Base-by-base conservation (phyloP, 2,797 vertebrate genomes). In the Periophthalmus magnuspinnatus region DNA sequence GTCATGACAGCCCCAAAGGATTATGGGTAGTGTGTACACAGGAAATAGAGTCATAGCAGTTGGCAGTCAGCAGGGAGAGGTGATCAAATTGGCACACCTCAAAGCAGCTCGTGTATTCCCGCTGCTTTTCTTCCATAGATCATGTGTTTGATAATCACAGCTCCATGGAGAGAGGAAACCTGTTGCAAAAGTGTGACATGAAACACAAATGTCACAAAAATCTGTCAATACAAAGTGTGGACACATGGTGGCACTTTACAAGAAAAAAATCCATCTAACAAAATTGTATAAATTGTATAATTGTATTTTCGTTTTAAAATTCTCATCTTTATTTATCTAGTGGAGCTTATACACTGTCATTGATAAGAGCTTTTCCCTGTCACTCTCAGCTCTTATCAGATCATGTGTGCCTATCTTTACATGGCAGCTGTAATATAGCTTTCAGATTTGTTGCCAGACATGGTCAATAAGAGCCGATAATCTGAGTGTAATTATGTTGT, bases 371-470 rank as follows among this genome's bases (percentile, higher is more conserved):
- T 45, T 45, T 45, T 3, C 41, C 41, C 13, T 38, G 58, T 38
- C 58, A 38, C 58, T n/a, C 21, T 19, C 58, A 60, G 58, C 38
- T n/a, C 58, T 78, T 78, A 81, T 82, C 77, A 80, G 68, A 78
- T 81, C 33, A 69, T 77, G 78, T 41, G 32, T 0, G 1, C n/a
- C 45, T 75, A 77, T 79, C 70, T 24, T 68, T 50, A 19, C 62
- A 60, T 48, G 52, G 33, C 32, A 65, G 38, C 61, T 54, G 36
- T 33, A 32, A 68, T 62, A 59, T 63, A 60, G 65, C 65, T 56
- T 65, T 58, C 58, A 64, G 65, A 63, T 77, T 65, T 72, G 72
- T n/a, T 63, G 5, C 19, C 21, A 65, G 32, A 24, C 7, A 67
- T 38, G 59, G 59, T 7, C 17, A 61, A 21, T 36, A 64, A 57